Evolutionary conservation across 1,140 invertebrate species (phyloP), one percentile per base, ranked within the genome.

Genomic region (Hylaeus volcanicus): DNA sequence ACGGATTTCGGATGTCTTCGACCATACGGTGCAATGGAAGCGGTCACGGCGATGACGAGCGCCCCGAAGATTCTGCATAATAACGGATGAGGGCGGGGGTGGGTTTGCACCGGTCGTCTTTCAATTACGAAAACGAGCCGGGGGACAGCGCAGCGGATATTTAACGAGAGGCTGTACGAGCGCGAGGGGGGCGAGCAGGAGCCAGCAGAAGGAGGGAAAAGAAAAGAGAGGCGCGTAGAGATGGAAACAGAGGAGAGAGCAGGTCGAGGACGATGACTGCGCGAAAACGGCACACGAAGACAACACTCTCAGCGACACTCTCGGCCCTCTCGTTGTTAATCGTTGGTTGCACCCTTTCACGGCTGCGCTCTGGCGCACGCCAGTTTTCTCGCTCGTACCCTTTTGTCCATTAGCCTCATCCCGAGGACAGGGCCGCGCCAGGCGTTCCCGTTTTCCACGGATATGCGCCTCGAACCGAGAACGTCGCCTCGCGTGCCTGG

Each of bases 301-400:
- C 88, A 89, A 90, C 85, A 85, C 88, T 89, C 89, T 83, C 81
- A 88, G 82, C 78, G 86, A 91, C 90, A 88, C 89, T 89, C 89
- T 89, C 87, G 86, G 77, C 68, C 60, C 75, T 87, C 88, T 86
- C 88, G 86, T 89, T 91, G 90, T 91, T 91, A 91, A 91, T 91
- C 90, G 90, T 91, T 90, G 88, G 90, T 91, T 91, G 90, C 89
- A 91, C 90, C 90, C 89, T 91, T 91, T 91, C 90, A 90, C 85
- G 83, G 82, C 79, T 81, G 61, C 83, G 83, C 64, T 80, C 79
- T 72, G 78, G 58, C 69, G 69, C 26, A 69, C 71, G 74, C 61
- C 86, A 41, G 88, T 88, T 90, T 90, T 88, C 90, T 88, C 90
- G 85, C 78, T 83, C 74, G 79, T 89, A 84, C 88, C 88, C 86